phyloP scores from a whole-genome alignment of 2,797 vertebrate species.

The Hippopotamyrus pictus region DNA sequence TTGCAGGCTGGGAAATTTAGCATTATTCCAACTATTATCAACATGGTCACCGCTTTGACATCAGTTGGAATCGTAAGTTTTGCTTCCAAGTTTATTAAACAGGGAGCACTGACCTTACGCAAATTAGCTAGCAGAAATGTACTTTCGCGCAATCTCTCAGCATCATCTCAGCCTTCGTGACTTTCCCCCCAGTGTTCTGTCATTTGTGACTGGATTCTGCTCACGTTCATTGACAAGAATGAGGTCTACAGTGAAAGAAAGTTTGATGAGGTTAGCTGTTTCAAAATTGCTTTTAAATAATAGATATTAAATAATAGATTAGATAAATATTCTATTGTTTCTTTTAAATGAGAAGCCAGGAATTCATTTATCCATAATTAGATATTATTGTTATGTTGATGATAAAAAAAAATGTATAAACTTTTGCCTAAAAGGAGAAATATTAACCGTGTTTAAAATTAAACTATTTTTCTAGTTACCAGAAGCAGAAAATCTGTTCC shows the following conservation, averaged over 20 bases:
- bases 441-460: background rate
- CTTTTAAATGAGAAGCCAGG: background rate
- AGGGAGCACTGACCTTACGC: background rate
- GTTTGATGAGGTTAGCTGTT: conserved; percentile 74
- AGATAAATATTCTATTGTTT: background rate
- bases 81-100: background rate
- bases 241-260: conserved; percentile 80
- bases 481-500: background rate
- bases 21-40: conserved; percentile 86
- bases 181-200: conserved; percentile 69
- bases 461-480: background rate
- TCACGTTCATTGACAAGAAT: conserved; percentile 87
- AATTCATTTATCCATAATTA: background rate
- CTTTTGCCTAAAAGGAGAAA: background rate
- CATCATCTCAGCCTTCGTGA: background rate
- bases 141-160: too few species aligned
- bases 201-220: conserved; percentile 88
- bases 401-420: background rate
- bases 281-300: background rate
- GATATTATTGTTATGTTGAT: background rate
- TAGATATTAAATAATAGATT: background rate
- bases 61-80: conserved; percentile 84
- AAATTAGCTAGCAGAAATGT: background rate
- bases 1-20: conserved; percentile 84
- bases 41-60: conserved; percentile 80